phyloP scores from a whole-genome alignment of 2,113 vertebrate species.

The Mesoclemmys tuberculata region DNA sequence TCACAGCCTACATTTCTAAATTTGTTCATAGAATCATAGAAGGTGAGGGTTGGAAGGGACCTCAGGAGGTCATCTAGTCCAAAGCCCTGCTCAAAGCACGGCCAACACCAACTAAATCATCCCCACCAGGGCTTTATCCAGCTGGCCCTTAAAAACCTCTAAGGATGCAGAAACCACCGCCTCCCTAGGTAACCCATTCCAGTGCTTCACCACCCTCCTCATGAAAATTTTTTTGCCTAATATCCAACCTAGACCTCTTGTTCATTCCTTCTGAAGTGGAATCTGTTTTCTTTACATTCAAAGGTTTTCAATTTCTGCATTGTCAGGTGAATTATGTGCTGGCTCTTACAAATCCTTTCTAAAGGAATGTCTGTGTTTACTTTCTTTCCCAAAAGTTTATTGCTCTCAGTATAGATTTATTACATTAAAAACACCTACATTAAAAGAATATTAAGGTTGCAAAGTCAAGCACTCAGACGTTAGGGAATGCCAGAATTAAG shows the following conservation, averaged over 20 bases:
- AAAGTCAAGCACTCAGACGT: not conserved
- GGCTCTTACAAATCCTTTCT: constrained; percentile 15
- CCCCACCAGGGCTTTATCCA: too few relatives aligned
- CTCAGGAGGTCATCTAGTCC: too few relatives aligned
- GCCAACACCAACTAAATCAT: too few relatives aligned
- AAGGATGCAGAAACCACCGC: too few relatives aligned
- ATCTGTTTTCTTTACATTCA: not conserved
- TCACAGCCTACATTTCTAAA: accelerated
- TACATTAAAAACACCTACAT: not conserved
- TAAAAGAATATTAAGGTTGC: not conserved
- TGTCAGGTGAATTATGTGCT: not conserved
- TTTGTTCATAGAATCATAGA: too few relatives aligned
- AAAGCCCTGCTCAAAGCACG: too few relatives aligned
- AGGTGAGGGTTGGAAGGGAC: too few relatives aligned
- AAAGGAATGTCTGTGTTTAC: constrained; percentile 13
- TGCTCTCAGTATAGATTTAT: not conserved
- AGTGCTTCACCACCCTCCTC: too few relatives aligned
- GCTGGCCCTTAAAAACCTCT: too few relatives aligned
- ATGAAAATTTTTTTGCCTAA: too few relatives aligned
- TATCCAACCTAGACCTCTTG: too few relatives aligned
- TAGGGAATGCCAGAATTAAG: not conserved
- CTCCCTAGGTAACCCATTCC: too few relatives aligned
- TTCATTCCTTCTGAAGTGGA: not conserved
- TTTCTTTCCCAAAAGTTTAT: constrained; percentile 24
- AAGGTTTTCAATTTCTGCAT: not conserved